Conservation (phyloP, 2,888 invertebrate genomes). For the Priocnemis perturbator region DNA sequence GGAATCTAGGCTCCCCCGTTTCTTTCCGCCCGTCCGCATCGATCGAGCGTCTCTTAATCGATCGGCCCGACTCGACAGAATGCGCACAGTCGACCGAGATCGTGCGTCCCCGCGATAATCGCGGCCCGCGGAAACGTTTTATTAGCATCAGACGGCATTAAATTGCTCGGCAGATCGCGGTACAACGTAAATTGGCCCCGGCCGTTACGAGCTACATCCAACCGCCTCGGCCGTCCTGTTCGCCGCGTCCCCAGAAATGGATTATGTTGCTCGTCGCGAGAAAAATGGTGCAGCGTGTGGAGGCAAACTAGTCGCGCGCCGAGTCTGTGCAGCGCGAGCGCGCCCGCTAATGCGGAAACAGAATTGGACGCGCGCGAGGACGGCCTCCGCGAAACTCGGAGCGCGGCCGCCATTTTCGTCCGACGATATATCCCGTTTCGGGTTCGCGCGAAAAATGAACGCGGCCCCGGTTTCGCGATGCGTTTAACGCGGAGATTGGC, state of each 20-base stretch:
- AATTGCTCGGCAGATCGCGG: slow-evolving; percentile 46
- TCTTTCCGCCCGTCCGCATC: neutral
- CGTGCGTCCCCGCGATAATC: slow-evolving; percentile 25
- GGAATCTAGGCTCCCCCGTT: too few relatives aligned
- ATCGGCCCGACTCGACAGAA: slow-evolving; percentile 24
- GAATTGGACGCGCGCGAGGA: neutral
- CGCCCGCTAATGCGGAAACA: neutral
- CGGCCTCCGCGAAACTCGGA: too few relatives aligned
- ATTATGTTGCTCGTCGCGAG: slow-evolving; percentile 18
- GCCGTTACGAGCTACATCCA: slow-evolving; percentile 43
- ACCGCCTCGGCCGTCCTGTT: slow-evolving; percentile 20
- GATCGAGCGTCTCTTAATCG: slow-evolving; percentile 29
- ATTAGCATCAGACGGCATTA: slow-evolving; percentile 50
- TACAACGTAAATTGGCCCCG: slow-evolving; percentile 54
- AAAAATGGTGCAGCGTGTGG: neutral
- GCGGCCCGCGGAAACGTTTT: slow-evolving; percentile 44
- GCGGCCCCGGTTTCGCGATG: too few relatives aligned
- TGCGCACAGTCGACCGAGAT: slow-evolving; percentile 6
- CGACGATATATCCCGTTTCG: too few relatives aligned
- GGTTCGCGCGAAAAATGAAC: neutral
- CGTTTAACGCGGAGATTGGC: too few relatives aligned
- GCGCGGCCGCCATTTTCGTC: too few relatives aligned
- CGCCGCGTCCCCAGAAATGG: slow-evolving; percentile 24
- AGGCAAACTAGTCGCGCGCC: neutral
- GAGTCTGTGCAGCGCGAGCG: neutral